Conservation (phyloP, 2,888 invertebrate species). For the Agrotis ipsilon region DNA sequence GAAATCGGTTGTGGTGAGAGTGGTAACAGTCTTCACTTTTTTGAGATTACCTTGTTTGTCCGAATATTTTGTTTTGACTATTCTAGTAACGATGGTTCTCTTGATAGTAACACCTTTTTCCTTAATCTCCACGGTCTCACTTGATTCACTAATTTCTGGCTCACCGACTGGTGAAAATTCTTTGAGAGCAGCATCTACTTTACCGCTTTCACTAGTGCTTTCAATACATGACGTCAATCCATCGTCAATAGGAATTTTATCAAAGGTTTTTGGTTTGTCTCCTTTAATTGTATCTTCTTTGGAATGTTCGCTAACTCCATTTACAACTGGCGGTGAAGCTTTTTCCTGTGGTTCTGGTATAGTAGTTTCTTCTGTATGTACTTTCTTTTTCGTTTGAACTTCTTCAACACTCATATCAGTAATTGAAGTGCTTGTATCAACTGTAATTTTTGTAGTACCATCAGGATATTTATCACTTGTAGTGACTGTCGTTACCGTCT, state of each 20-base stretch:
- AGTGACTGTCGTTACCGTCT: slow-evolving; percentile 79
- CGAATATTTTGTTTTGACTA: slow-evolving; percentile 76
- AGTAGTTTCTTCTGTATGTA: slow-evolving; percentile 21
- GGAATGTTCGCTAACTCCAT: slow-evolving; percentile 34
- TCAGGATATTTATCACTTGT: slow-evolving; percentile 85
- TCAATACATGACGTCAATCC: slow-evolving; percentile 61
- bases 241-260: background rate
- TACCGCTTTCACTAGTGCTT: slow-evolving; percentile 44
- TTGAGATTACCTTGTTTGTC: slow-evolving; percentile 69
- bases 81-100: slow-evolving; percentile 77
- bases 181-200: slow-evolving; percentile 56
- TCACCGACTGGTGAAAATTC: slow-evolving; percentile 65
- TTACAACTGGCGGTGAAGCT: slow-evolving; percentile 21
- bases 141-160: slow-evolving; percentile 70
- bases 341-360: slow-evolving; percentile 6
- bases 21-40: slow-evolving; percentile 81
- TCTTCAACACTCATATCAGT: slow-evolving; percentile 40
- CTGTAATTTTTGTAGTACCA: slow-evolving; percentile 64
- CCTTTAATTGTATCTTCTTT: background rate
- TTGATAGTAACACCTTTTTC: slow-evolving; percentile 74
- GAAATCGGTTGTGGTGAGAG: slow-evolving; percentile 80
- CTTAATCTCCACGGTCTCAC: slow-evolving; percentile 68
- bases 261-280: background rate
- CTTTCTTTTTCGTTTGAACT: slow-evolving; percentile 11
- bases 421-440: slow-evolving; percentile 71